A percentile compares a stretch with the other conserved stretches of the same genome.
phyloP scores from a whole-genome alignment of 2,113 vertebrate genomes.

The Phycodurus eques region DNA sequence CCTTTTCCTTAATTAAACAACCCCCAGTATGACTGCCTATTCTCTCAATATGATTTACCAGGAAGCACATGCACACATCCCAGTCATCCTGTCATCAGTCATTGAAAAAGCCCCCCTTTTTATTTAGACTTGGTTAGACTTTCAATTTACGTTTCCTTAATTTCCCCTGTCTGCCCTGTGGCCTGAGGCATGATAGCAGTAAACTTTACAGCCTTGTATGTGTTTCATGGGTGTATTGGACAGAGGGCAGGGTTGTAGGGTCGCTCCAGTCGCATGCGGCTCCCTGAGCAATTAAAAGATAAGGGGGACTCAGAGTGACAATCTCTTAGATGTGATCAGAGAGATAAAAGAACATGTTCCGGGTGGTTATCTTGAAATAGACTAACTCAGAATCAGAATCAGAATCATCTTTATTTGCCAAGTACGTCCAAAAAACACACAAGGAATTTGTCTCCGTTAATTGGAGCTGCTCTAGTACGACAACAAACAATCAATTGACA shows the following conservation, averaged over 20 bases:
- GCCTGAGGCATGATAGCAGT: conserved; percentile 25
- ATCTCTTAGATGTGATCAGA: conserved; percentile 43
- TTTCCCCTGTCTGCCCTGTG: conserved; percentile 20
- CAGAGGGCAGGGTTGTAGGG: conserved; percentile 29
- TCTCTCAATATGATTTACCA: conserved; percentile 5
- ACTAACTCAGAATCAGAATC: conserved; percentile 17
- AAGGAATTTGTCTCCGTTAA: too few species aligned
- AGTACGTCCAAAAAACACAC: too few species aligned
- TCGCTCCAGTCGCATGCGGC: conserved; percentile 39
- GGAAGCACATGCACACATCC: background rate
- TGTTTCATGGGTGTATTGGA: conserved; percentile 21
- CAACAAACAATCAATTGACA: too few species aligned
- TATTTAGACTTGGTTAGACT: background rate
- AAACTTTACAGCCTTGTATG: conserved; percentile 26
- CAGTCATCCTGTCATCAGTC: conserved; percentile 9
- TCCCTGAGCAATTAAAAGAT: conserved; percentile 69
- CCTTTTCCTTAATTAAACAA: conserved; percentile 49
- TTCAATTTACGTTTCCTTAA: conserved; percentile 28
- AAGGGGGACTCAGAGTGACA: conserved; percentile 46
- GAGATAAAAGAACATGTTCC: conserved; percentile 29
- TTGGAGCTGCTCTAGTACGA: too few species aligned
- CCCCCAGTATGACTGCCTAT: conserved; percentile 35
- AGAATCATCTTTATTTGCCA: too few species aligned
- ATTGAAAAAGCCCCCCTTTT: too few species aligned
- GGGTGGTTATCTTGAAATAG: background rate